Base-by-base conservation (phyloP, 2,797 vertebrate genomes). In the Onychomys torridus region DNA sequence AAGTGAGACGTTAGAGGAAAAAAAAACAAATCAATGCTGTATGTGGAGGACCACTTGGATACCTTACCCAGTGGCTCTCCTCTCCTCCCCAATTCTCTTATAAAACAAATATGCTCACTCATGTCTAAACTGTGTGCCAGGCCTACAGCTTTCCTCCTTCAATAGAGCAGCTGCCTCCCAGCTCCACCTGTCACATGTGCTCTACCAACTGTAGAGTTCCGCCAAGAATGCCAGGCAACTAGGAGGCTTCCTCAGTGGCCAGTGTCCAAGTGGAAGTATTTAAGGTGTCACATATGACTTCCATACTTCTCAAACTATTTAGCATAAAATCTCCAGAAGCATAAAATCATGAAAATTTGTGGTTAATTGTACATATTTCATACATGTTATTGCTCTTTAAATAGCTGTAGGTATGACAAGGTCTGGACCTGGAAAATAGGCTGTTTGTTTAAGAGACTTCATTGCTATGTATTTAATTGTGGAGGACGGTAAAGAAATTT, bases 361-460 rank as follows among this genome's bases (percentile, higher is more conserved):
- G 93, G 12, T 23, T n/a, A 32, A 75, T n/a, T 85, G 34, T 91
- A 1, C 40, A 27, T 67, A 88, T 75, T 52, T 90, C 16, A 90
- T 16, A 84, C 49, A 86, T 57, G 1, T 78, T 94, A 13, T 83
- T 55, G 37, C 19, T 34, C 69, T 43, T 91, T 76, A 93, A 10
- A 79, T n/a, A 93, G 2, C 13, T 87, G 40, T 79, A 89, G 23
- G 17, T 88, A 29, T 94, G 67, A 91, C 55, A 84, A 76, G 77
- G 40, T 94, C 59, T 94, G 76, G 52, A 67, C 46, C 79, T 93
- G 21, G 59, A 40, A 63, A 89, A 90, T 16, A 19, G 63, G 3
- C 59, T 83, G 73, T 89, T 90, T 43, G 93, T 96, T 90, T 91
- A 85, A 84, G 25, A 94, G 8, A 2, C 29, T 85, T 90, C 46